Evolutionary conservation across 2,797 vertebrate genomes (phyloP).

Genomic region (Hoplostethus mediterraneus): DNA sequence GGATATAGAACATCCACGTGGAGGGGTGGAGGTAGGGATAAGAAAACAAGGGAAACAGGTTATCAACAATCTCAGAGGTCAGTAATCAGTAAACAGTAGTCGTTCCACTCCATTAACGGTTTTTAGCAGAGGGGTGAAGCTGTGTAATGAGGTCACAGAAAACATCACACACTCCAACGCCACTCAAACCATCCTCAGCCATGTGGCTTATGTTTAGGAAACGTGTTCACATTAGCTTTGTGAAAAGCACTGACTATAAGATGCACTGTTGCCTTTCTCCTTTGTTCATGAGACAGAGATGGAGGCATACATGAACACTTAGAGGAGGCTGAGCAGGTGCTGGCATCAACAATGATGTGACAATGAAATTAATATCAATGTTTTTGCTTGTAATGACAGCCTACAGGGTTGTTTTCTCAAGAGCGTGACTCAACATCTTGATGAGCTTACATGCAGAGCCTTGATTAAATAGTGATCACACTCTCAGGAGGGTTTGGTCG

Average conservation of each 20-base stretch:
- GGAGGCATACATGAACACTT: background rate
- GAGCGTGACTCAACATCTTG: slow-evolving; percentile 37
- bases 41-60: background rate
- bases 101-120: background rate
- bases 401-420: slow-evolving; percentile 12
- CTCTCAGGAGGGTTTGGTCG: slow-evolving; percentile 18
- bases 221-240: background rate
- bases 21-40: too few species aligned
- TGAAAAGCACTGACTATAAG: too few species aligned
- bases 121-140: background rate
- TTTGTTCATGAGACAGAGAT: background rate
- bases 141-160: too few species aligned
- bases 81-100: background rate
- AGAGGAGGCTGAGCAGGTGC: slow-evolving; percentile 2
- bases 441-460: slow-evolving; percentile 20
- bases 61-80: background rate
- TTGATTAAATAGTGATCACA: slow-evolving; percentile 39
- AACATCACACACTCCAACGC: background rate
- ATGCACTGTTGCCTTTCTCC: background rate
- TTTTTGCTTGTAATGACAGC: slow-evolving; percentile 46
- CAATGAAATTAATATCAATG: slow-evolving; percentile 47
- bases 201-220: background rate
- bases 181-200: background rate
- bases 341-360: background rate
- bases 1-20: too few species aligned